Conservation (phyloP, 2,888 invertebrate genomes). For the Crepidodera aurea region DNA sequence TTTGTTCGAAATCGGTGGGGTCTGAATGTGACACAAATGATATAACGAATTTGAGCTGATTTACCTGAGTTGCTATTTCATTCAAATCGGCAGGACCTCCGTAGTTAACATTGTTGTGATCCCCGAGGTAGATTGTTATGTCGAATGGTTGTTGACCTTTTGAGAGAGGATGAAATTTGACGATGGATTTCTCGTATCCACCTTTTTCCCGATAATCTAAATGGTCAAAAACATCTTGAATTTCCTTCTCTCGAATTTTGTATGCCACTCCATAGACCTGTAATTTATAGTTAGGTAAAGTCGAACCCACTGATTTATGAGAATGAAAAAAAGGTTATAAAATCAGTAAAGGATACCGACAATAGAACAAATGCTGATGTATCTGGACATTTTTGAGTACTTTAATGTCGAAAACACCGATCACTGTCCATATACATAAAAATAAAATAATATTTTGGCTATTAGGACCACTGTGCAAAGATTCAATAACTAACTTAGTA, state of each 20-base stretch:
- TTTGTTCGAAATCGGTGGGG: too few species aligned
- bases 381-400: too few species aligned
- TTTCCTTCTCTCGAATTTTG: constrained; percentile 76
- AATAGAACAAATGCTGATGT: too few species aligned
- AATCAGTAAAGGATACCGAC: too few species aligned
- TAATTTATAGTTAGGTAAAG: too few species aligned
- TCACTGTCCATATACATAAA: too few species aligned
- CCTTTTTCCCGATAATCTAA: constrained; percentile 92
- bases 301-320: too few species aligned
- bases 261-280: constrained; percentile 93
- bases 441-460: too few species aligned
- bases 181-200: constrained; percentile 80
- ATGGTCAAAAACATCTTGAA: constrained; percentile 76
- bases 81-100: constrained; percentile 78
- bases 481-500: too few species aligned
- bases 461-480: too few species aligned
- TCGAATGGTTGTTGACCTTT: constrained; percentile 66
- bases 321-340: too few species aligned
- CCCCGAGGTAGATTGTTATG: constrained; percentile 83
- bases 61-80: constrained; percentile 82
- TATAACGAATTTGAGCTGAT: constrained; percentile 57
- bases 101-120: constrained; percentile 75
- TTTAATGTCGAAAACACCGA: too few species aligned
- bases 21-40: not conserved
- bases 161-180: constrained; percentile 75